Percentiles rank a stretch among this genome's conserved stretches.
phyloP scores from a whole-genome alignment of 64 coral and sea anemone genomes.

The Acropora tenuis region DNA sequence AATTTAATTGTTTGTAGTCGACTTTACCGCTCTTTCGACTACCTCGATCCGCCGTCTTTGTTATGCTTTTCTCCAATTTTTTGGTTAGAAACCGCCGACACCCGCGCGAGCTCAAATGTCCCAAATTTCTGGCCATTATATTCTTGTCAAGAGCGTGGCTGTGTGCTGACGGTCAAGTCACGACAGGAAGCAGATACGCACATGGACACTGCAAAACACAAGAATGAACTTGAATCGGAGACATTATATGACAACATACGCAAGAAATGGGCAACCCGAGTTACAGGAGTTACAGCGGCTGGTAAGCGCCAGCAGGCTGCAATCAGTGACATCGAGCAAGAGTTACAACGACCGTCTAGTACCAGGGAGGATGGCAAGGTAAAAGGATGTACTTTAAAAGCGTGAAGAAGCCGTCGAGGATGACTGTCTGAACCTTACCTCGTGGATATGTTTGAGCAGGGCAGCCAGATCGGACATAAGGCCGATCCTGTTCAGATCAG shows the following conservation, averaged over 20 bases:
- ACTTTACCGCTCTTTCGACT: background rate
- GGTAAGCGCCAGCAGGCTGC: background rate
- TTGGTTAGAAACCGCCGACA: too few relatives aligned
- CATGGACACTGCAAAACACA: slow-evolving; percentile 35
- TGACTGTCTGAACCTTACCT: background rate
- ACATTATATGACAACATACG: slow-evolving; percentile 14
- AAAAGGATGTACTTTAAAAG: background rate
- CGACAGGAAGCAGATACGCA: slow-evolving; percentile 5
- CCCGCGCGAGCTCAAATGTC: too few relatives aligned
- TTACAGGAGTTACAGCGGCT: background rate
- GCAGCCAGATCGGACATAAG: slow-evolving; percentile 5
- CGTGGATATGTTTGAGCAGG: slow-evolving; percentile 19
- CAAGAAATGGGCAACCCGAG: slow-evolving; percentile 3
- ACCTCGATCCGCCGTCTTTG: background rate
- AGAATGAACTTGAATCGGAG: background rate
- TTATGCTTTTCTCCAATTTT: too few relatives aligned
- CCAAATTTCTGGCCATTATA: background rate
- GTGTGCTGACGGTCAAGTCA: slow-evolving; percentile 17
- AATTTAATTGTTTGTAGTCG: background rate
- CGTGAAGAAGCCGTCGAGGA: background rate
- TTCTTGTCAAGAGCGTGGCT: slow-evolving; percentile 18
- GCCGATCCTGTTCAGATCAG: slow-evolving; percentile 17
- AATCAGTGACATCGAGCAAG: background rate
- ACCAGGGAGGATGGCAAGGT: background rate
- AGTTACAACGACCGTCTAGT: background rate